These are phyloP conservation scores for Calidris pugnax DNA, from an alignment of 2,113 vertebrate species.

Conservation along the genomic window DNA sequence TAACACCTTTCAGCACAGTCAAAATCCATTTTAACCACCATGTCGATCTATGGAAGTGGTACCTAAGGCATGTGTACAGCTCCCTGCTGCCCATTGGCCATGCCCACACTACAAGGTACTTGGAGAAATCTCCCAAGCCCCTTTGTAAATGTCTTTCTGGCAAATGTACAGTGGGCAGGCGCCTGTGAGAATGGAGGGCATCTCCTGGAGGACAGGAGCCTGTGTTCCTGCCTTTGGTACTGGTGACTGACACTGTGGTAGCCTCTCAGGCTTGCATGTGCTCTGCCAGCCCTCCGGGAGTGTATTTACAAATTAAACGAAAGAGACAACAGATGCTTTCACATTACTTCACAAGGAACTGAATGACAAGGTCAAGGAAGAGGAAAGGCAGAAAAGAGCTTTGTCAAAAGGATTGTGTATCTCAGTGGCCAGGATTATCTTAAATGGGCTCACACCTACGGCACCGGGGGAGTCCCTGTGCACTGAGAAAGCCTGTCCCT, in stretches of 20 bases:
- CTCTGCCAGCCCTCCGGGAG: neutral
- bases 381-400: neutral
- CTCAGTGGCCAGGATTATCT: neutral
- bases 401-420: neutral
- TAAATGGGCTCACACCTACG: neutral
- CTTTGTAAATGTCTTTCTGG: neutral
- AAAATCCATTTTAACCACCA: neutral
- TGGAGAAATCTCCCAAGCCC: neutral
- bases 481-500: neutral
- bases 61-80: fast-evolving
- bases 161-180: neutral
- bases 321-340: constrained; percentile 29
- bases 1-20: fast-evolving
- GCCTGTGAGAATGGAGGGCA: neutral
- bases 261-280: neutral
- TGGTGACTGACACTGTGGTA: neutral
- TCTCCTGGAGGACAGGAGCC: neutral
- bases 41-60: neutral
- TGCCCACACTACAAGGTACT: neutral
- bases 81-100: fast-evolving
- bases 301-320: constrained; percentile 26
- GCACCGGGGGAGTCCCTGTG: neutral
- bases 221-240: neutral
- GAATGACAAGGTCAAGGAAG: neutral
- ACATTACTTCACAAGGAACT: neutral